These are phyloP conservation scores for Anolis carolinensis DNA, from an alignment of 2,113 vertebrate genomes.

Conservation along the genomic window DNA sequence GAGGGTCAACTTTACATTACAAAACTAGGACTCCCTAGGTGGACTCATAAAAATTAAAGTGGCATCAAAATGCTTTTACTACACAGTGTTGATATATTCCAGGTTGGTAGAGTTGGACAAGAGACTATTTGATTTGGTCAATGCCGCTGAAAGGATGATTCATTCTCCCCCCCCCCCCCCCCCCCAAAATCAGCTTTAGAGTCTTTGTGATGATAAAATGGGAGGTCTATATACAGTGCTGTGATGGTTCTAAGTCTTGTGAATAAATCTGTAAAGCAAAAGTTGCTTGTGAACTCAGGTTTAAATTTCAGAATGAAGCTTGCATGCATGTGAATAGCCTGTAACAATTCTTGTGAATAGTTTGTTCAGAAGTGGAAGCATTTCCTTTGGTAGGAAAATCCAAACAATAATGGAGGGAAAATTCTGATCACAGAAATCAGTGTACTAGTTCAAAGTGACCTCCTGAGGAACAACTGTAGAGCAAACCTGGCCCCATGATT, in stretches of 20 bases:
- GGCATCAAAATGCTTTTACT: too few species aligned
- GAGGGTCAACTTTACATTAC: too few species aligned
- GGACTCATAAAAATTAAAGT: too few species aligned
- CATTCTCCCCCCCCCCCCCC: too few species aligned
- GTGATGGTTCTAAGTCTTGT: neutral
- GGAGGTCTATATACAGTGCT: too few species aligned
- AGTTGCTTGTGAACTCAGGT: neutral
- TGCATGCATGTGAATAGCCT: neutral
- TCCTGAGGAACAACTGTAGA: conserved; percentile 57
- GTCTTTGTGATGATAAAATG: neutral
- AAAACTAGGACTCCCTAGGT: too few species aligned
- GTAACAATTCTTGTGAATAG: neutral
- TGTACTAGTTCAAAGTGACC: conserved; percentile 58
- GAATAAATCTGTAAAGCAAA: neutral
- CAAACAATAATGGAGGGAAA: conserved; percentile 40
- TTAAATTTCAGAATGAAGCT: neutral
- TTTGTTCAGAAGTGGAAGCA: conserved; percentile 30
- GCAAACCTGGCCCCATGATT: conserved; percentile 66
- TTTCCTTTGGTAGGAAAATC: conserved; percentile 47
- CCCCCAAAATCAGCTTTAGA: neutral
- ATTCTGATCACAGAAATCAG: conserved; percentile 62
- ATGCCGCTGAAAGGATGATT: neutral
- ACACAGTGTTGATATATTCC: too few species aligned
- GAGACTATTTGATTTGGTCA: neutral
- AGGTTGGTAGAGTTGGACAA: too few species aligned